Conservation (phyloP, 2,797 vertebrate genomes). For the Lagorchestes hirsutus region DNA sequence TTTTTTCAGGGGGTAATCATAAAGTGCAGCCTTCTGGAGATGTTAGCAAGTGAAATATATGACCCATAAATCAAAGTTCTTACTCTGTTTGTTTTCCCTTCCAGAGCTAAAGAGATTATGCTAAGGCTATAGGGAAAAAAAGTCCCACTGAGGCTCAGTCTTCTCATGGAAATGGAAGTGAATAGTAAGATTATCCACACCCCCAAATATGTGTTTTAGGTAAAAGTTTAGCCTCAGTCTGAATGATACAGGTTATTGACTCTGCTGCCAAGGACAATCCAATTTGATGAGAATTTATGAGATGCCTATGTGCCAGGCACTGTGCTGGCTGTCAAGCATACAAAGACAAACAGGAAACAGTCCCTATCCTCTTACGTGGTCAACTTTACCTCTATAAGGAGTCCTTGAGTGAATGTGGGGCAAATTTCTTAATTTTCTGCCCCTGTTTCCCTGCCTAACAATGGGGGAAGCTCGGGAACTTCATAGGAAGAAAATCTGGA, state of each 20-base stretch:
- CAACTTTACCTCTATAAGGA: neutral
- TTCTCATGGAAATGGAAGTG: conserved; percentile 30
- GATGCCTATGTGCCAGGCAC: neutral
- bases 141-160: neutral
- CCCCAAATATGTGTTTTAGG: neutral
- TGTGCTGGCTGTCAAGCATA: neutral
- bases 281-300: neutral
- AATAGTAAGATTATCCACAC: conserved; percentile 9
- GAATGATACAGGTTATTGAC: neutral
- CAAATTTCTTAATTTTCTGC: neutral
- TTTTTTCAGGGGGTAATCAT: conserved; percentile 69
- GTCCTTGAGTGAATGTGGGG: neutral
- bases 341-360: neutral
- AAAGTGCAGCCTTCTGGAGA: conserved; percentile 58
- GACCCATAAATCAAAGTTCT: conserved; percentile 43
- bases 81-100: conserved; percentile 38
- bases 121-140: neutral
- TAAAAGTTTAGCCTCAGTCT: neutral
- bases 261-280: neutral
- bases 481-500: neutral
- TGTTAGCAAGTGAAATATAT: conserved; percentile 68
- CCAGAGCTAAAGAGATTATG: conserved; percentile 43
- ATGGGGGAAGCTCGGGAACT: neutral
- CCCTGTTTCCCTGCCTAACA: neutral
- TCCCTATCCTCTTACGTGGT: neutral